A percentile compares a stretch with the other conserved stretches of the same genome.
Conservation (phyloP, 2,888 invertebrate species). For the Eristalis pertinax region DNA sequence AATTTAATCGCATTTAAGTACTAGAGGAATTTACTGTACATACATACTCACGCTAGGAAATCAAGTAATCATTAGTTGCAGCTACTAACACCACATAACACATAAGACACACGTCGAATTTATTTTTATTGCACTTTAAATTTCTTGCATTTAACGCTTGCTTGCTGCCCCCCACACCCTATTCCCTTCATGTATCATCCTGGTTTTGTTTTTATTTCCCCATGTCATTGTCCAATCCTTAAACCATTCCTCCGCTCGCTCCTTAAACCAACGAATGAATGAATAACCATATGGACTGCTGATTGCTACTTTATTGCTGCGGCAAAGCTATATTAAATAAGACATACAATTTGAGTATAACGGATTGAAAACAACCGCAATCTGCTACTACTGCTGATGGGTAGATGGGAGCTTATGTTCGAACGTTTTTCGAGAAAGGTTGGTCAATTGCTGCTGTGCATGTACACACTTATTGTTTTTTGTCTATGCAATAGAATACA, state of each 20-base stretch:
- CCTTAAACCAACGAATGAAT: conserved; percentile 30
- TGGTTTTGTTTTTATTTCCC: conserved; percentile 6
- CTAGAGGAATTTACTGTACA: conserved; percentile 55
- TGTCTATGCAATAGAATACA: conserved; percentile 37
- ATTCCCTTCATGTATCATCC: conserved; percentile 16
- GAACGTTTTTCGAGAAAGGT: conserved; percentile 67
- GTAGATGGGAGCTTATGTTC: conserved; percentile 72
- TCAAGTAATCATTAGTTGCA: conserved; percentile 17
- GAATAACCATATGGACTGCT: conserved; percentile 52
- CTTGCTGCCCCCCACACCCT: neutral
- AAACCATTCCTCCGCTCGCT: conserved; percentile 6
- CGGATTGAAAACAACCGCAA: conserved; percentile 45
- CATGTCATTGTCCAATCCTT: conserved; percentile 9
- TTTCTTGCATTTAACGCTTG: conserved; percentile 58
- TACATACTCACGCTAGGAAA: conserved; percentile 47
- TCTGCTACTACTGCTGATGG: conserved; percentile 67
- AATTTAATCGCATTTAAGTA: conserved; percentile 63
- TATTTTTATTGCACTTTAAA: conserved; percentile 42
- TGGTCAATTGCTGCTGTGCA: conserved; percentile 52
- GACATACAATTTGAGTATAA: conserved; percentile 43
- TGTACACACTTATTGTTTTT: neutral
- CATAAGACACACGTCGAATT: neutral
- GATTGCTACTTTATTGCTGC: conserved; percentile 63
- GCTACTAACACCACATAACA: conserved; percentile 34
- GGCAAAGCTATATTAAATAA: conserved; percentile 36